Evolutionary conservation across 2,797 vertebrate genomes (phyloP).

Genomic region (Periophthalmus magnuspinnatus): DNA sequence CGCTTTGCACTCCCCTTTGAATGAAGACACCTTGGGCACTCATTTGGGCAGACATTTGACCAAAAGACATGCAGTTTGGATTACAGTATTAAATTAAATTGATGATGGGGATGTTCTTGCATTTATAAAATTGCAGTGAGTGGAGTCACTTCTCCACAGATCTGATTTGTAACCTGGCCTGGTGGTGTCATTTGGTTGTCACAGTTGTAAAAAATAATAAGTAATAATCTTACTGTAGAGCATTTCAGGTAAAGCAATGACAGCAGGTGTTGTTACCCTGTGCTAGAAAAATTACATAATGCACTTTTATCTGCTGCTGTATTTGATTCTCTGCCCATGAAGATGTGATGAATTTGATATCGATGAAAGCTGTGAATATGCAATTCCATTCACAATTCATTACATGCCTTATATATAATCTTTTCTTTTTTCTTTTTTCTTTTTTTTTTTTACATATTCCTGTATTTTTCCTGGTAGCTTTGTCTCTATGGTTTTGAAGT

Average conservation of each 20-base stretch:
- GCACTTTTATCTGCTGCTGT: not conserved
- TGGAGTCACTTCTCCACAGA: too few relatives aligned
- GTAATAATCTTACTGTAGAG: too few relatives aligned
- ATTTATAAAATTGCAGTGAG: too few relatives aligned
- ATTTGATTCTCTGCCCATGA: not conserved
- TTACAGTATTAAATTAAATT: not conserved
- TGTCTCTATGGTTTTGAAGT: not conserved
- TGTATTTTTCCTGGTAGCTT: not conserved
- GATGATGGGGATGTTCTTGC: not conserved
- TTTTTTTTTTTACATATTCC: not conserved
- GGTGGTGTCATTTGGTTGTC: too few relatives aligned
- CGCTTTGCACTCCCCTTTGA: not conserved
- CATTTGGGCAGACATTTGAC: not conserved
- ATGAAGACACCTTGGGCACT: not conserved
- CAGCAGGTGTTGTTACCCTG: too few relatives aligned
- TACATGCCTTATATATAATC: slow-evolving; percentile 15
- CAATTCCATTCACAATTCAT: not conserved
- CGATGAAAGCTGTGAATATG: not conserved
- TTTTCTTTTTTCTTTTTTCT: too few relatives aligned
- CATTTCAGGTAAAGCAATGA: too few relatives aligned
- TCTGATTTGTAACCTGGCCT: too few relatives aligned
- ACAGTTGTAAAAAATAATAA: too few relatives aligned
- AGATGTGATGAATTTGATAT: slow-evolving; percentile 16
- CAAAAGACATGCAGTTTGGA: not conserved
- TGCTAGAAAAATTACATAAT: too few relatives aligned